phyloP scores from a whole-genome alignment of 2,888 invertebrate genomes.

The Xanthostigma xanthostigma region DNA sequence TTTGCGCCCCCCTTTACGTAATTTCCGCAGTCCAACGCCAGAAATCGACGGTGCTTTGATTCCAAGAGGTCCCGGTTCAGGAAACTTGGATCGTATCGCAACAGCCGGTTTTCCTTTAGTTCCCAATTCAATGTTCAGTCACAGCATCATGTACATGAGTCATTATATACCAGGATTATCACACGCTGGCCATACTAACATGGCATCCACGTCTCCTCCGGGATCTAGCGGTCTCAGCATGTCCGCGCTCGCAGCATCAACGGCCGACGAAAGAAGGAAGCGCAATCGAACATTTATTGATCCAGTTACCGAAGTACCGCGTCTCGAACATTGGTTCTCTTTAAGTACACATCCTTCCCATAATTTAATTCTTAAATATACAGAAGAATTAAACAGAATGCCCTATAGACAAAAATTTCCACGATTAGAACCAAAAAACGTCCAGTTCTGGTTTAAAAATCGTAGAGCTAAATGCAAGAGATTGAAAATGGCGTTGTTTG shows the following conservation, averaged over 20 bases:
- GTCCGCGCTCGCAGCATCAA: slow-evolving; percentile 38
- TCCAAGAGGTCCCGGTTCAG: slow-evolving; percentile 19
- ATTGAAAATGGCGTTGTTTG: slow-evolving; percentile 79
- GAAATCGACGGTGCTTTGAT: slow-evolving; percentile 14
- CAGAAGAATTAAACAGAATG: slow-evolving; percentile 92
- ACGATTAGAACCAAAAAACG: slow-evolving; percentile 95
- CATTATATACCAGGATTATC: slow-evolving; percentile 59
- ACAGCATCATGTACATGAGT: slow-evolving; percentile 85
- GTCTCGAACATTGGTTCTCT: slow-evolving; percentile 89
- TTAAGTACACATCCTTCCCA: slow-evolving; percentile 98
- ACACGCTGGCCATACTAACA: slow-evolving; percentile 25
- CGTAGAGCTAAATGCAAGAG: slow-evolving; percentile 96
- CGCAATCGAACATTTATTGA: slow-evolving; percentile 98
- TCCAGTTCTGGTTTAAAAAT: slow-evolving; percentile 99
- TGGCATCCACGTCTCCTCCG: slow-evolving; percentile 35
- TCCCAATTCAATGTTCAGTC: slow-evolving; percentile 77
- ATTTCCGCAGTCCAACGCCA: slow-evolving; percentile 16
- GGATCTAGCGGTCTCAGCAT: slow-evolving; percentile 46
- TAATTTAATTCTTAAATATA: slow-evolving; percentile 93
- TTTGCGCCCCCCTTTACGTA: slow-evolving; percentile 25
- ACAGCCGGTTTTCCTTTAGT: slow-evolving; percentile 55
- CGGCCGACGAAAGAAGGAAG: slow-evolving; percentile 79
- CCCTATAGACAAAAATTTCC: slow-evolving; percentile 97
- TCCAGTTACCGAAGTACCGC: slow-evolving; percentile 93
- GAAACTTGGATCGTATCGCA: slow-evolving; percentile 28